Evolutionary conservation across 2,888 invertebrate species (phyloP), one percentile per base, ranked within the genome.

Genomic region (Dusona sp.): DNA sequence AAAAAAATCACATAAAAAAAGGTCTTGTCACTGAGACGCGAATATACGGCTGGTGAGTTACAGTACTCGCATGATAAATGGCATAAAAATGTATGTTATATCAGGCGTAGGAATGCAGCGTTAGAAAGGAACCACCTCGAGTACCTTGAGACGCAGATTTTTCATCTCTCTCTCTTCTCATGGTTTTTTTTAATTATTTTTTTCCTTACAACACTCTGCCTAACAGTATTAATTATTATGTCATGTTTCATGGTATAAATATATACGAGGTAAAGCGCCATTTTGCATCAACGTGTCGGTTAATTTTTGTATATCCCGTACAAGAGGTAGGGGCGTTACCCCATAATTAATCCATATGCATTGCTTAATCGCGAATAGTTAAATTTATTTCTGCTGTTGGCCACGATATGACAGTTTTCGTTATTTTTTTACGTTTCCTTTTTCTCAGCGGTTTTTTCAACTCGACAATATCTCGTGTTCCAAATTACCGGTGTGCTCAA

Each of bases 51-150:
- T 22, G 25, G 36, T 19, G 36, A 25, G 25, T 22, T 48, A 67
- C 64, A 45, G 54, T 65, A 22, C 61, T 61, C 42, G 48, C n/a
- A 54, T 73, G 65, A 86, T 64, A 79, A 80, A 86, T 77, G 36
- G 29, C 13, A 68, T 61, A 64, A 72, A 45, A 79, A 61, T 79
- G 79, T 79, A 22, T 42, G 70, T 36, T 33, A 22, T 61, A 79
- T 67, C 36, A 33, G 75, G 22, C 48, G n/a, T 72, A 75, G 75
- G 83, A 86, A 86, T 86, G 86, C 77, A 77, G 74, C 75, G 83
- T 86, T 86, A 86, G 86, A 86, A 86, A 83, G 83, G 83, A 86
- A 79, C 83, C 79, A 79, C 38, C 25, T 3, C 61, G 79, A 48
- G 68, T 61, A 75, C 86, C 86, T 86, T 83, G 86, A 86, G 64